Evolutionary conservation across 2,888 invertebrate genomes (phyloP), one percentile per base, ranked within the genome.

Genomic region (Elysia crispata): DNA sequence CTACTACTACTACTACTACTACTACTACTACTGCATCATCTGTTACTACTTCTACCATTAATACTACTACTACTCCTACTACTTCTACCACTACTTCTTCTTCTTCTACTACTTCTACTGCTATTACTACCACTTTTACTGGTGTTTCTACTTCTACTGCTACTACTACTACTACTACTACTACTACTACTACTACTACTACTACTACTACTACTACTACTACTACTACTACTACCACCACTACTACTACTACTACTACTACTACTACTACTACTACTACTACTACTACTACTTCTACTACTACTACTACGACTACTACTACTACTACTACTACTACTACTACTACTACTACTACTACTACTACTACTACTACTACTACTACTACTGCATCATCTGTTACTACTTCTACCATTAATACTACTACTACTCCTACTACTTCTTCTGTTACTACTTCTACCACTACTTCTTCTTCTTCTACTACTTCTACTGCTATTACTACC

Each of bases 151-250:
- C n/a, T 54, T 50, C 57, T 79, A 66, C 31, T 76, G 60, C 76
- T n/a, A 76, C 77, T 57, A 50, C 72, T 64, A 70, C 81, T 31
- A 72, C 76, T 64, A 62, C 79, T 72, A 74, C 78, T 72, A 75
- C 75, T 79, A 79, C 79, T 70, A 72, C 81, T 64, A 79, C 79
- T 76, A 70, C 79, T 72, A 76, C 76, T 79, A 76, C 81, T 76
- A 76, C 79, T 72, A 62, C 79, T 76, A 76, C 66, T 79, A 76
- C 73, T 82, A 66, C 74, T 80, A 50, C 77, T 62, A 66, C 74
- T 79, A 72, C 77, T 72, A 64, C 57, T 80, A 73, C 77, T 80
- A 66, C 77, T 76, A 72, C 80, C 79, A 76, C 79, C 66, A 76
- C 76, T 70, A 76, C 79, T 79, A 60, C 79, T 76, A 60, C 79